Evolutionary conservation across 1,140 invertebrate genomes (phyloP).

Genomic region (Leguminivora glycinivorella): DNA sequence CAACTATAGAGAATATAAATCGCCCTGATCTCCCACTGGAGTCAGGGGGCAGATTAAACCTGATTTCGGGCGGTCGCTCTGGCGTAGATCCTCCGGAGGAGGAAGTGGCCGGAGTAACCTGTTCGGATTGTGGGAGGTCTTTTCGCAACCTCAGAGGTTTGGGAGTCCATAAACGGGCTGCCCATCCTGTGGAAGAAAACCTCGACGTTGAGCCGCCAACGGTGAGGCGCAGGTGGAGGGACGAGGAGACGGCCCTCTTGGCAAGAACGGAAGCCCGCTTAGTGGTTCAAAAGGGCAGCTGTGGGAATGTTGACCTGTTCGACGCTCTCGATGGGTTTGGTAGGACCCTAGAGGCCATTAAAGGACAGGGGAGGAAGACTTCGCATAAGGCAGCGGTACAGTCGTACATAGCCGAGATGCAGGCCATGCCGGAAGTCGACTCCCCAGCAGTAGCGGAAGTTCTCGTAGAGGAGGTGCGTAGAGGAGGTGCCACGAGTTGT

Average conservation of each 20-base stretch:
- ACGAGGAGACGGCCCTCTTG: not conserved
- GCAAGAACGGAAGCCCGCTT: not conserved
- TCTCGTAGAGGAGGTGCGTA: not conserved
- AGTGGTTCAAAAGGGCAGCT: not conserved
- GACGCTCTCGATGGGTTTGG: slow-evolving; percentile 22
- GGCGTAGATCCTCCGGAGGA: too few species aligned
- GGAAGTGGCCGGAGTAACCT: not conserved
- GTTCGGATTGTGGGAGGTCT: too few species aligned
- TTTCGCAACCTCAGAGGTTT: not conserved
- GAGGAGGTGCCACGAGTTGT: not conserved
- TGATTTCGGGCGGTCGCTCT: too few species aligned
- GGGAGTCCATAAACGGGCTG: not conserved
- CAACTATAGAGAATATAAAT: not conserved
- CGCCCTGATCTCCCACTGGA: not conserved
- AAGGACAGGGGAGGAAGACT: slow-evolving; percentile 36
- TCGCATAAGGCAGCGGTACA: slow-evolving; percentile 32
- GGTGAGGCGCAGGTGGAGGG: not conserved
- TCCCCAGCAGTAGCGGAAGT: not conserved
- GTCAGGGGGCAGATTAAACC: too few species aligned
- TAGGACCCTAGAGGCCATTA: slow-evolving; percentile 34
- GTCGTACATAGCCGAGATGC: not conserved
- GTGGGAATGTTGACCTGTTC: not conserved
- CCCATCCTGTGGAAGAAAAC: not conserved
- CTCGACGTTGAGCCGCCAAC: not conserved
- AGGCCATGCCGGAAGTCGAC: too few species aligned